These are phyloP conservation scores for Megaceryle maxima DNA, from an alignment of 2,113 vertebrate genomes.

Conservation along the genomic window DNA sequence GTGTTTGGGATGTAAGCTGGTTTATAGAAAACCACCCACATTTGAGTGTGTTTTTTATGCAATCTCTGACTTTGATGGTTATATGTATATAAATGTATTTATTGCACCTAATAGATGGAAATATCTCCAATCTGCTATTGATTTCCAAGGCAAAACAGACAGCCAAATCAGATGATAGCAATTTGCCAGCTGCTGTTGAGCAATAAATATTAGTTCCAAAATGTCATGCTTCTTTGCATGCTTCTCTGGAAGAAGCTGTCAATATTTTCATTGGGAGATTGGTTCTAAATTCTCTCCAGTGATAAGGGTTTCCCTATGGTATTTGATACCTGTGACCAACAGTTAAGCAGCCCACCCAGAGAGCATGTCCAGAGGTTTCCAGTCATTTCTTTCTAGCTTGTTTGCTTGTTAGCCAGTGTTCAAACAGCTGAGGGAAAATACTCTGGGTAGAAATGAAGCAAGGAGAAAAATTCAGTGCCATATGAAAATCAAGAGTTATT, in stretches of 20 bases:
- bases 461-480: not conserved
- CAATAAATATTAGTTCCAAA: conserved; percentile 38
- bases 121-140: conserved; percentile 31
- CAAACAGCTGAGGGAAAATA: not conserved
- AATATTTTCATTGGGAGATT: not conserved
- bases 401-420: not conserved
- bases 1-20: not conserved
- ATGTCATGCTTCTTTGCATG: conserved; percentile 10
- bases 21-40: not conserved
- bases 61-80: not conserved
- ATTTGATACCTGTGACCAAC: not conserved
- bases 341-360: not conserved
- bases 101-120: conserved; percentile 21
- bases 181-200: conserved; percentile 41
- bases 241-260: not conserved
- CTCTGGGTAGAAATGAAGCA: not conserved
- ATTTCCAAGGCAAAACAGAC: not conserved
- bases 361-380: not conserved
- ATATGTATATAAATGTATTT: not conserved
- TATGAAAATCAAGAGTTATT: not conserved
- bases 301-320: not conserved
- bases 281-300: not conserved
- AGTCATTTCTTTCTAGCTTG: not conserved
- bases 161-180: conserved; percentile 38
- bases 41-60: not conserved